These are phyloP conservation scores for Tinea semifulvella DNA, from an alignment of 2,888 invertebrate genomes.

Conservation along the genomic window DNA sequence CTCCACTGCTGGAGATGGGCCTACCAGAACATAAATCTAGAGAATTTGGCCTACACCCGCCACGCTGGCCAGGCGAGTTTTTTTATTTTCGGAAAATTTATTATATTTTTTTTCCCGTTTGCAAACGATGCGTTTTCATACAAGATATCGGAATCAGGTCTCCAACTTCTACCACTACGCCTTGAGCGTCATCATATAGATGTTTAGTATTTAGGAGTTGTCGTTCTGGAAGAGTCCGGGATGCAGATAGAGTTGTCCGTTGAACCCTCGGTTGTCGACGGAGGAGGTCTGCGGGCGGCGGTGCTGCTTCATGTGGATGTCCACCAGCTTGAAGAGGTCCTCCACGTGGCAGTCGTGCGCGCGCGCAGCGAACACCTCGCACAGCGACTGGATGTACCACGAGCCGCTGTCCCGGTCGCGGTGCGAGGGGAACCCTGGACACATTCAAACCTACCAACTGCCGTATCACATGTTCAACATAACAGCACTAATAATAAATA, in stretches of 20 bases:
- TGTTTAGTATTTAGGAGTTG: no score
- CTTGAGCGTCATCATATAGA: no score
- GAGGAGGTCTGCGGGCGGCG: constrained; percentile 69
- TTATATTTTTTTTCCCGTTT: no score
- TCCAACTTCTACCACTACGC: no score
- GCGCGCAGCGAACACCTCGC: constrained; percentile 70
- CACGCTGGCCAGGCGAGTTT: no score
- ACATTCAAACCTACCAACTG: background rate
- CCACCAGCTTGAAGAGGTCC: constrained; percentile 71
- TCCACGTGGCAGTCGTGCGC: constrained; percentile 72
- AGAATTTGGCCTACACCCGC: no score
- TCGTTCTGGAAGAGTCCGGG: constrained; percentile 64
- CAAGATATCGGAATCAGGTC: no score
- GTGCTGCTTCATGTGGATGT: constrained; percentile 43
- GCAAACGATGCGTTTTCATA: no score
- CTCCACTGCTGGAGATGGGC: no score
- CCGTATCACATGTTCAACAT: background rate
- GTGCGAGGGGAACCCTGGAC: constrained; percentile 65
- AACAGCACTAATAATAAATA: no score
- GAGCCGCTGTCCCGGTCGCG: constrained; percentile 69
- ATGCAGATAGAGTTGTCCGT: constrained; percentile 70
- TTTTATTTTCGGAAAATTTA: no score
- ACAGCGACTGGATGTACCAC: constrained; percentile 77
- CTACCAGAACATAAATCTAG: no score
- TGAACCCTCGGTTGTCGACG: constrained; percentile 72